phyloP scores from a whole-genome alignment of 2,888 invertebrate genomes.

The Pachymerium ferrugineum region DNA sequence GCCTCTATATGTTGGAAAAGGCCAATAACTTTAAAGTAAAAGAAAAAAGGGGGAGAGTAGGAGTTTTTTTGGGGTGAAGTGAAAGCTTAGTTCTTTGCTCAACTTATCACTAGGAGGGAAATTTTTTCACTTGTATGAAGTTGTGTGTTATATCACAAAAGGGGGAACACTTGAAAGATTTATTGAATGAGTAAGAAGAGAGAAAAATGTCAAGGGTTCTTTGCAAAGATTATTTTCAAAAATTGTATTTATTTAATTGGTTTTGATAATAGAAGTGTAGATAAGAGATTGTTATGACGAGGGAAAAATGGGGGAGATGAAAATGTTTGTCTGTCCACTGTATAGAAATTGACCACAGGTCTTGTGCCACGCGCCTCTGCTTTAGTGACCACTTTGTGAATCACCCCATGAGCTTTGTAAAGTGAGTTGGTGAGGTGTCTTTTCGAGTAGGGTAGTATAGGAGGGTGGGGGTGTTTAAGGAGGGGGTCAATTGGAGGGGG shows the following conservation, averaged over 20 bases:
- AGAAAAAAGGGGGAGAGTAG: background rate
- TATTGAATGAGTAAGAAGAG: background rate
- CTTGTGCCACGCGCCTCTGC: background rate
- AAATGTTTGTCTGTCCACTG: background rate
- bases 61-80: background rate
- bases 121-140: slow-evolving; percentile 19
- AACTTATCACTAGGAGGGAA: slow-evolving; percentile 14
- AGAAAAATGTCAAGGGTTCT: too few species aligned
- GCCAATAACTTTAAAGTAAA: slow-evolving; percentile 16
- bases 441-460: slow-evolving; percentile 10
- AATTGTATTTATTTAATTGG: too few species aligned
- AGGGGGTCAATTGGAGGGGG: slow-evolving; percentile 16
- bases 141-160: slow-evolving; percentile 16
- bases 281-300: too few species aligned
- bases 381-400: background rate
- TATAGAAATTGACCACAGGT: background rate
- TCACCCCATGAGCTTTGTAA: background rate
- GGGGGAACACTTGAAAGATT: slow-evolving; percentile 10
- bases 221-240: too few species aligned
- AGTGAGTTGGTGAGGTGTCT: background rate
- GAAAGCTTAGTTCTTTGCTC: background rate
- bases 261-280: too few species aligned
- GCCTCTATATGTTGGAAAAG: slow-evolving; percentile 1
- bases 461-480: slow-evolving; percentile 16
- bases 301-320: background rate